A percentile compares a stretch with the other conserved stretches of the same genome.
Evolutionary conservation across 2,888 invertebrate species (phyloP).

Genomic region (Caenorhabditis doughertyi): DNA sequence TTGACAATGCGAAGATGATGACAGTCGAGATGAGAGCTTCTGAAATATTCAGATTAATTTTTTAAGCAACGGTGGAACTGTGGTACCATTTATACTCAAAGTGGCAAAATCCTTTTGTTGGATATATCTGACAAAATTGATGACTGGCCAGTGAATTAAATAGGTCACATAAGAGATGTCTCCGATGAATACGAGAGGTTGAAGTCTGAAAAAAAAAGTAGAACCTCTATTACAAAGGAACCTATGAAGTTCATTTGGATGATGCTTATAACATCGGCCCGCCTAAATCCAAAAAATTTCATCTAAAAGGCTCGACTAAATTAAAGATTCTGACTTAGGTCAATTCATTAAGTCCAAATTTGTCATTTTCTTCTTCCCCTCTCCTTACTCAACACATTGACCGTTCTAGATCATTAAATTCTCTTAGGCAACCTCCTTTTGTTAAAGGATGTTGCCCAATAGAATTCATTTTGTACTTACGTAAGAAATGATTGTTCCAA

Average conservation of each 20-base stretch:
- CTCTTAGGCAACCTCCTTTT: no score
- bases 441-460: background rate
- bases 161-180: slow-evolving; percentile 61
- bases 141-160: slow-evolving; percentile 64
- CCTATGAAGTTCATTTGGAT: no score
- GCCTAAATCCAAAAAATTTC: no score
- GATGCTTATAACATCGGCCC: no score
- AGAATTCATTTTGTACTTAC: slow-evolving; percentile 1
- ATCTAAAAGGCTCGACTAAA: no score
- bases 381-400: no score
- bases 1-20: slow-evolving; percentile 21
- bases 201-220: slow-evolving; percentile 14
- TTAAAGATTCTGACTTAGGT: no score
- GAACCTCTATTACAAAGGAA: no score
- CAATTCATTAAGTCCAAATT: background rate
- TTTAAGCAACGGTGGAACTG: background rate
- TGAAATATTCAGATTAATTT: slow-evolving; percentile 5
- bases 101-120: slow-evolving; percentile 24
- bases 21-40: slow-evolving; percentile 15
- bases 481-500: slow-evolving; percentile 32
- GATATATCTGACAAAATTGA: slow-evolving; percentile 57
- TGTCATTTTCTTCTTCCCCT: no score
- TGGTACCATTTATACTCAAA: slow-evolving; percentile 7
- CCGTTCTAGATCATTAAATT: no score
- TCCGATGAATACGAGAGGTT: slow-evolving; percentile 39